These are phyloP conservation scores for Brachionus sp. DNA, from an alignment of 1,140 invertebrate genomes.

Conservation along the genomic window DNA sequence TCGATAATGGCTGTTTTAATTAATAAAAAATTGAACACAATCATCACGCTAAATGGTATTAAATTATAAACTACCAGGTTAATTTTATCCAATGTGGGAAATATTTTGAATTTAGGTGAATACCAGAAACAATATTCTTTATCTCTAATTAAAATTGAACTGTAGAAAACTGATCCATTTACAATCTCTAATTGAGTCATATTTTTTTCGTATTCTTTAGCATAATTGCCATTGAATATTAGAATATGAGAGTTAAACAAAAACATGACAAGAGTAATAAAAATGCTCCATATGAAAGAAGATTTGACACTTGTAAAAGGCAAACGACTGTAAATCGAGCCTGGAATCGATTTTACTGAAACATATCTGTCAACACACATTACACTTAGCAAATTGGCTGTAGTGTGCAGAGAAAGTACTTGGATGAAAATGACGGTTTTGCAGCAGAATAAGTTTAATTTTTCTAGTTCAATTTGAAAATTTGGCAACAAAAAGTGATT, in stretches of 20 bases:
- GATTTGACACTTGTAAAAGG: background rate
- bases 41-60: background rate
- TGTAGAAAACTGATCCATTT: background rate
- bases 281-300: background rate
- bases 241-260: background rate
- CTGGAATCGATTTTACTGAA: background rate
- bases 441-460: background rate
- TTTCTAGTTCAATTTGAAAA: background rate
- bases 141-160: too few species aligned
- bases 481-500: constrained; percentile 9
- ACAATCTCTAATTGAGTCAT: background rate
- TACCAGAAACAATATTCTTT: background rate
- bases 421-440: background rate
- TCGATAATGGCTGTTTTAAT: background rate
- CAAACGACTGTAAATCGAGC: constrained; percentile 6
- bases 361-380: constrained; percentile 11
- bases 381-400: background rate
- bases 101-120: background rate
- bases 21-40: background rate
- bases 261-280: background rate
- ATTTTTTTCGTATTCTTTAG: background rate
- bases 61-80: background rate
- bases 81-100: background rate
- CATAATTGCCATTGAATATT: constrained; percentile 14
- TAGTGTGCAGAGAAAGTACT: background rate